Evolutionary conservation across 2,113 vertebrate genomes (phyloP), one percentile per base, ranked within the genome.

Genomic region (Myrmophylax atrothorax): DNA sequence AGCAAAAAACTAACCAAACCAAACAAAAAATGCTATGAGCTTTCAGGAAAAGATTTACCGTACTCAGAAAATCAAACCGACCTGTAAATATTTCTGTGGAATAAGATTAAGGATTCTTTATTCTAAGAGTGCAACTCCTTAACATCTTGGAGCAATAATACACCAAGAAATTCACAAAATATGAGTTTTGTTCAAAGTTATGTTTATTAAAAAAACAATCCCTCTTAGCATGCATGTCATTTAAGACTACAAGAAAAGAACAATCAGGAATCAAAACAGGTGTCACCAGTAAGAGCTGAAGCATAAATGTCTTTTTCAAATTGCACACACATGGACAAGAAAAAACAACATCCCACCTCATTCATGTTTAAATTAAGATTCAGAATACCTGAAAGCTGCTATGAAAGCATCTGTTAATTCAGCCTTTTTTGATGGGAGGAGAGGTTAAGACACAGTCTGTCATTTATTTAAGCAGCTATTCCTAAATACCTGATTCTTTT

Each of bases 331-430:
- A 74, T 2, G 9, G 55, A 86, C 38, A 60, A 31, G 25, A 84
- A 70, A 47, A 84, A 89, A 70, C 23, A 92, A 81, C 79, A 94
- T 93, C 89, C 75, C 93, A 90, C 12, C 76, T 86, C 76, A 89
- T 95, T 97, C 80, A 87, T 5, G 60, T 70, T 89, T 80, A 88
- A 94, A 94, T 90, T 90, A 77, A 84, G 72, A 86, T 78, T 74
- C 68, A 58, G 84, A 86, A 90, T 92, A 96, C 63, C 83, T 81
- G 84, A 83, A 28, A 64, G 52, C 29, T 89, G 38, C 50, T 70
- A 87, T 4, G 22, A 90, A 92, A 86, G 78, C 60, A 93, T 47
- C 68, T 85, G 91, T 88, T 90, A 94, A 74, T 86, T 79, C 83
- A 80, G 90, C 3, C 16, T 77, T 66, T 83, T 82, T 78, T 59